Evolutionary conservation across 2,888 invertebrate species (phyloP), one percentile per base, ranked within the genome.

Genomic region (Orthonychiurus folsomi): DNA sequence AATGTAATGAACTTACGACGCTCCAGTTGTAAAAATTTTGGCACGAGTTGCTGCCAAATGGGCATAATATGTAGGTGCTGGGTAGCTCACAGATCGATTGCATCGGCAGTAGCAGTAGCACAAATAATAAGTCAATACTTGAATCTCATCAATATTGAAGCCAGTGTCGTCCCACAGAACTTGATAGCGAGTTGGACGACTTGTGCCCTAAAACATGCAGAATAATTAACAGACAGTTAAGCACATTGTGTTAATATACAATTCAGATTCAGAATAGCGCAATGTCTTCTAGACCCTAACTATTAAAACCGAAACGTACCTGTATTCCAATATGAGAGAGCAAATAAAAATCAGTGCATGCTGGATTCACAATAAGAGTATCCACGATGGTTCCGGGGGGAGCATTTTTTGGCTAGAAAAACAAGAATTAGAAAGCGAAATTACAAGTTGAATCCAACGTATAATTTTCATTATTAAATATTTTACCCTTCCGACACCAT

Each of bases 21-120:
- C 5, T 15, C 12, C 21, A 20, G 12, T 9, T n/a, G 56, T 24
- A n/a, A 24, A 26, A 26, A 21, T 23, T 24, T 56, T 56, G 3
- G 56, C 56, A 9, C 56, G 18, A 23, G 56, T 56, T 5, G 63
- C 63, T n/a, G 24, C 58, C 9, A 58, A 21, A 48, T 58, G 58
- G 3, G 58, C 59, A 21, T 59, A 59, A 50, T 59, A 59, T 5
- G 59, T 59, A n/a, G 59, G 59, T 5, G 59, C 59, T 27, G 59
- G 59, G 21, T 76, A 73, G 47, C 74, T 73, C 37, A 72, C 92
- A 81, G 74, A 67, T 18, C 75, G 70, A 69, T 85, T 86, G 75
- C 93, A 92, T 3, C 93, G 84, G 1, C 88, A 83, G 78, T 88
- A 93, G 21, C 20, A 21, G 5, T 52, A 90, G 74, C 93, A 93